Percentiles rank a stretch among this genome's conserved stretches.
These are phyloP conservation scores for Tromatobia lineatoria DNA, from an alignment of 2,888 invertebrate genomes.

Conservation along the genomic window DNA sequence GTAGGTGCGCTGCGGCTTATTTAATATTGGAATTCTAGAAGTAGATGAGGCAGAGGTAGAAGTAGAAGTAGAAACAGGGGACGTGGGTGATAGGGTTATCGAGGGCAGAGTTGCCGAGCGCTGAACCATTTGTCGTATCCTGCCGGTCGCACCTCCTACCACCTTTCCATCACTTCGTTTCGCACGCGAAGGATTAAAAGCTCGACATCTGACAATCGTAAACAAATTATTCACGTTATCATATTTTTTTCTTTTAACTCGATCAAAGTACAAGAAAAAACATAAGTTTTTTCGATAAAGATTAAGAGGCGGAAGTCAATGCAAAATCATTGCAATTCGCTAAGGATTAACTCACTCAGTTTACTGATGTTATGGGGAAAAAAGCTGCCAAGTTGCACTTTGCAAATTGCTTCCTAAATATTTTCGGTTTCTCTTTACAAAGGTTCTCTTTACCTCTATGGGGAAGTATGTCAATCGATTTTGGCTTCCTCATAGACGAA, in stretches of 20 bases:
- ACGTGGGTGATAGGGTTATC: slow-evolving; percentile 77
- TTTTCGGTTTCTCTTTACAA: too few relatives aligned
- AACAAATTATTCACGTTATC: slow-evolving; percentile 73
- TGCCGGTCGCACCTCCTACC: slow-evolving; percentile 68
- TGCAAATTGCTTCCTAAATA: too few relatives aligned
- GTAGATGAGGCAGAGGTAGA: slow-evolving; percentile 74
- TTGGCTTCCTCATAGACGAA: too few relatives aligned
- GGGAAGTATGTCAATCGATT: too few relatives aligned
- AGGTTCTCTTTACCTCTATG: too few relatives aligned
- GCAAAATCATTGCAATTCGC: too few relatives aligned
- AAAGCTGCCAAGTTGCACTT: too few relatives aligned
- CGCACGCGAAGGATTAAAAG: slow-evolving; percentile 83
- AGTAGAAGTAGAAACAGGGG: slow-evolving; percentile 64
- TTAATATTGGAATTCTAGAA: slow-evolving; percentile 80
- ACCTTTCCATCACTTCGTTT: slow-evolving; percentile 79
- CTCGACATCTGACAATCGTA: slow-evolving; percentile 81
- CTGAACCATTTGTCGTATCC: slow-evolving; percentile 79
- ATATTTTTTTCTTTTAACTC: slow-evolving; percentile 34
- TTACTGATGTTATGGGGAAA: too few relatives aligned
- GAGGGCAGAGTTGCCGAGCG: slow-evolving; percentile 82
- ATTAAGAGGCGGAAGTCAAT: too few relatives aligned
- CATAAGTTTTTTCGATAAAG: not conserved
- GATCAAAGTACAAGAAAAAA: slow-evolving; percentile 12
- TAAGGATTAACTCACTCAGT: too few relatives aligned
- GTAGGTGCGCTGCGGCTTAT: slow-evolving; percentile 83